Conservation (phyloP, 2,888 invertebrate species). For the Leucoma salicis region DNA sequence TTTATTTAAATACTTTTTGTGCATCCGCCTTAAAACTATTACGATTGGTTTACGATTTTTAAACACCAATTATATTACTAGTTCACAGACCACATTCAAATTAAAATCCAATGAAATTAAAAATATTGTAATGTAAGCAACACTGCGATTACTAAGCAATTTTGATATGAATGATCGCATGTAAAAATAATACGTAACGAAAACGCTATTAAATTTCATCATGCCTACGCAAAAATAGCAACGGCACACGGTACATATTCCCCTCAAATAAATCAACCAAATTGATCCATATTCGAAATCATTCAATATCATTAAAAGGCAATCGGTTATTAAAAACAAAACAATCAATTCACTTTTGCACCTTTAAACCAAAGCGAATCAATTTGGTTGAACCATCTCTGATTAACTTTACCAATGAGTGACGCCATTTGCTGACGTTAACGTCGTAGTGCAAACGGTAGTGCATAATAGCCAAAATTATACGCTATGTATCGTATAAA, state of each 20-base stretch:
- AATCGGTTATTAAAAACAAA: no score
- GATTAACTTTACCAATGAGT: conserved; percentile 44
- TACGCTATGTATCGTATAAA: conserved; percentile 27
- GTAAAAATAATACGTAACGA: conserved; percentile 53
- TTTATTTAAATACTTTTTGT: conserved; percentile 69
- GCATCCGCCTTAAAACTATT: conserved; percentile 64
- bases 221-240: no score
- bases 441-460: conserved; percentile 35
- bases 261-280: no score
- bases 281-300: no score
- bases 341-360: no score
- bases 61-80: conserved; percentile 60
- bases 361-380: no score
- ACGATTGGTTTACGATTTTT: conserved; percentile 54
- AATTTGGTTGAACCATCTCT: no score
- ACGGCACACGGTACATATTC: no score
- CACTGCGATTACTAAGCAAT: conserved; percentile 51
- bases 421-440: conserved; percentile 8
- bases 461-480: conserved; percentile 44
- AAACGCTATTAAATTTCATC: no score
- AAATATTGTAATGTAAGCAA: conserved; percentile 50
- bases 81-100: conserved; percentile 27
- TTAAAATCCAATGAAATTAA: conserved; percentile 18
- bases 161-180: conserved; percentile 62
- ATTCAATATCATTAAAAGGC: no score